phyloP scores from a whole-genome alignment of 2,888 invertebrate species.

The Scelioninae gen. 2 region DNA sequence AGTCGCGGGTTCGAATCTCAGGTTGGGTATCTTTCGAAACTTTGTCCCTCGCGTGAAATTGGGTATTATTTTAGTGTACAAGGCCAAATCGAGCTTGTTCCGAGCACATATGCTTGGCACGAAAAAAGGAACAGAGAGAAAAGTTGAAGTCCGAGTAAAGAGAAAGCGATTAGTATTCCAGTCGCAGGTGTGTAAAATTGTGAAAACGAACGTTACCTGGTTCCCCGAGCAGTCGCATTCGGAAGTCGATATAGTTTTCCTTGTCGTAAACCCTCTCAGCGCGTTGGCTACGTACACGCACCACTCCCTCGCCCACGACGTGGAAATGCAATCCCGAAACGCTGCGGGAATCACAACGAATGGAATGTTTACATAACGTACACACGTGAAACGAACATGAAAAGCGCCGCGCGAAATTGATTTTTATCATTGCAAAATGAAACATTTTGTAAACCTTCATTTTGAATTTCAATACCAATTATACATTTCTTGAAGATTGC shows the following conservation, averaged over 20 bases:
- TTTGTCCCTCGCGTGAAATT: no score
- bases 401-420: conserved; percentile 3
- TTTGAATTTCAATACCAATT: no score
- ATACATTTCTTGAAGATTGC: no score
- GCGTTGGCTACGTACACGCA: conserved; percentile 87
- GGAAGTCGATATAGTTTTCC: conserved; percentile 96
- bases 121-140: conserved; percentile 3
- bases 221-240: conserved; percentile 94
- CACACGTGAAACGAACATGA: conserved; percentile 5
- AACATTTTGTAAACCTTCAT: not conserved
- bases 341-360: conserved; percentile 60
- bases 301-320: conserved; percentile 95
- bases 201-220: conserved; percentile 77
- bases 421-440: not conserved
- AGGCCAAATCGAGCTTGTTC: no score
- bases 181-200: conserved; percentile 10
- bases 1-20: no score
- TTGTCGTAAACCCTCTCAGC: conserved; percentile 92
- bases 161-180: conserved; percentile 37
- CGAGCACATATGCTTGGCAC: no score
- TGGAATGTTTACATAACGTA: conserved; percentile 36
- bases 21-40: no score
- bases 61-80: no score
- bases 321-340: conserved; percentile 91
- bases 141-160: conserved; percentile 1